Evolutionary conservation across 2,888 invertebrate genomes (phyloP).

Genomic region (Ommatoiulus sabulosus): DNA sequence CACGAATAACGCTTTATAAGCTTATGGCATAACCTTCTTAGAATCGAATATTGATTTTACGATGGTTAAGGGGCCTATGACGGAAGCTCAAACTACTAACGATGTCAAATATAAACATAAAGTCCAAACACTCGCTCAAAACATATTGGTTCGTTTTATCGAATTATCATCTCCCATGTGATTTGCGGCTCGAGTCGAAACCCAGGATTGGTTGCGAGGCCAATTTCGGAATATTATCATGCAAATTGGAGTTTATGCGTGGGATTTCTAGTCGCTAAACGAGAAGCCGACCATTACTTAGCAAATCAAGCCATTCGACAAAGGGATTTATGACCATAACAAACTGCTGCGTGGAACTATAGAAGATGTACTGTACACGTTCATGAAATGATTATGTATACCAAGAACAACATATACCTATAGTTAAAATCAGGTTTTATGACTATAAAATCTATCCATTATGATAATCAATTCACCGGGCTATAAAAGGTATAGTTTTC

Average conservation of each 20-base stretch:
- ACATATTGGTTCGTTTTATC: neutral
- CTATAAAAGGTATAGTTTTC: neutral
- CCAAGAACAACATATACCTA: neutral
- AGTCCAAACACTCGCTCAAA: neutral
- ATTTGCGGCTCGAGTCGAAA: neutral
- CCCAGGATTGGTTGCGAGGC: neutral
- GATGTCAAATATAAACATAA: neutral
- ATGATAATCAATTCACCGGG: neutral
- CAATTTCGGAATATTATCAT: neutral
- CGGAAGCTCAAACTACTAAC: neutral
- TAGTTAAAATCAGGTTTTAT: neutral
- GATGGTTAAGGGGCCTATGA: neutral
- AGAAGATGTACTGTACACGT: too few relatives aligned
- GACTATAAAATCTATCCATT: neutral
- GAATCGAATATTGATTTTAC: constrained; percentile 10
- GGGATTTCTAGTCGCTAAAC: neutral
- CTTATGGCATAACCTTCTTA: neutral
- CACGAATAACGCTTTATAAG: neutral
- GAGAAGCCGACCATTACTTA: neutral
- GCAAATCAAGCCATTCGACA: constrained; percentile 10
- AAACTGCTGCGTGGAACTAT: neutral
- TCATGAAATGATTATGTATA: neutral
- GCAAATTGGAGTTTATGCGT: constrained; percentile 12
- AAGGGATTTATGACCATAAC: neutral
- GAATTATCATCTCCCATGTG: neutral